Percentiles rank a stretch among this genome's conserved stretches.
phyloP scores from a whole-genome alignment of 2,113 vertebrate species.

The Ophiodon elongatus region DNA sequence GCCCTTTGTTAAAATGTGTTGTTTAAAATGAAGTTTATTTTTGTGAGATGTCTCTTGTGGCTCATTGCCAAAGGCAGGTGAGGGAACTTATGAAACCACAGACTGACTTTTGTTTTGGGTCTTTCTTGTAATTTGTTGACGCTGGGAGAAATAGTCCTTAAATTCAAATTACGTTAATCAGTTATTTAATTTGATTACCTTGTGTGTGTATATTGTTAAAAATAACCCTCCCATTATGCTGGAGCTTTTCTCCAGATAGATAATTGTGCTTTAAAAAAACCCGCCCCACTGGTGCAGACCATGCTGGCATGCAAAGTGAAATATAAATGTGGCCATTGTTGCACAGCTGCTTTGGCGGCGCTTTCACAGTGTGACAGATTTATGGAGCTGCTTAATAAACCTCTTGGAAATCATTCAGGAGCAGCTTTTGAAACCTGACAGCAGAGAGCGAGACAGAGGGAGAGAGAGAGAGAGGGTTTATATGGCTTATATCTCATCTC shows the following conservation, averaged over 20 bases:
- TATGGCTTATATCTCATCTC: constrained; percentile 38
- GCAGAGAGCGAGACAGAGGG: constrained; percentile 21
- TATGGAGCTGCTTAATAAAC: constrained; percentile 67
- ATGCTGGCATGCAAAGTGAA: constrained; percentile 3
- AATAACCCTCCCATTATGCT: neutral
- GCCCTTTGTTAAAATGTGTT: neutral
- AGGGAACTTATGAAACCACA: neutral
- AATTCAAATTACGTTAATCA: neutral
- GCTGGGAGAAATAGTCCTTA: neutral
- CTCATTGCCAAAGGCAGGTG: neutral
- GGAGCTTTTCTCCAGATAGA: neutral
- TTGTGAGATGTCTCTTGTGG: neutral
- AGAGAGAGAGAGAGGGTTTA: constrained; percentile 6
- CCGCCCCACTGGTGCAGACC: neutral
- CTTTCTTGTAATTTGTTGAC: neutral
- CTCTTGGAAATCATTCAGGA: constrained; percentile 69
- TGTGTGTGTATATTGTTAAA: neutral
- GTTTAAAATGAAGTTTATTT: neutral
- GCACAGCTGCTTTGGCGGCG: constrained; percentile 25
- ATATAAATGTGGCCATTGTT: constrained; percentile 46
- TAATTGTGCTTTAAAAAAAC: neutral
- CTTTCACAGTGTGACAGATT: constrained; percentile 65
- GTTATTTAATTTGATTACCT: neutral
- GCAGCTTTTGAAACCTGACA: constrained; percentile 56
- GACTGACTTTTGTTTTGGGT: neutral